Evolutionary conservation across 2,797 vertebrate species (phyloP).

Genomic region (Streptopelia turtur): DNA sequence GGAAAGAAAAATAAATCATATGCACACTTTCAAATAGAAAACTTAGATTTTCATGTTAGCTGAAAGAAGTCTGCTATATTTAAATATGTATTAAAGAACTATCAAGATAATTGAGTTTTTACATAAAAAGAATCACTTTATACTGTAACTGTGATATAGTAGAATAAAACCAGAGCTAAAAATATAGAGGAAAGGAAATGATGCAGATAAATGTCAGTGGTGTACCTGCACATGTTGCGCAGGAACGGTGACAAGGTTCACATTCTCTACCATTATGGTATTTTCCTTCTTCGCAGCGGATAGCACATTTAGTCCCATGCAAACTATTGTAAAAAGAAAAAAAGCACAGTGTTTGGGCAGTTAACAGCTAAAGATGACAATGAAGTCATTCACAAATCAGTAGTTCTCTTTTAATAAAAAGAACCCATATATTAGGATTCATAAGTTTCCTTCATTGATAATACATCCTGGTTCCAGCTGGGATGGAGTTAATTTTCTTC

Average conservation of each 20-base stretch:
- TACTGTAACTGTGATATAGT: neutral
- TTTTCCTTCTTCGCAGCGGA: conserved; percentile 89
- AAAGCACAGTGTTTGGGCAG: neutral
- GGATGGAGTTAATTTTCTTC: too few species aligned
- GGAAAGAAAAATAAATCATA: neutral
- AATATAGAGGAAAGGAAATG: neutral
- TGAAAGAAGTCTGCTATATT: neutral
- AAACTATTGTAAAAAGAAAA: conserved; percentile 79
- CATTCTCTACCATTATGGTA: conserved; percentile 93
- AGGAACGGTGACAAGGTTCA: conserved; percentile 91
- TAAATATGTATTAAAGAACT: neutral
- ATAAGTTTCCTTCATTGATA: neutral
- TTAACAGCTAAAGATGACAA: neutral
- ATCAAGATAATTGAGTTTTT: neutral
- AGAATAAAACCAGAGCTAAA: neutral
- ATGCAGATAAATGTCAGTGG: neutral
- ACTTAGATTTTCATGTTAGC: neutral
- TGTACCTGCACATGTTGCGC: conserved; percentile 94
- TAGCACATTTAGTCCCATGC: conserved; percentile 88
- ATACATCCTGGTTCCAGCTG: too few species aligned
- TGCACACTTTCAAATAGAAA: neutral
- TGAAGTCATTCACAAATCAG: neutral
- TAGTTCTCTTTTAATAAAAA: neutral
- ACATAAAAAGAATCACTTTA: neutral
- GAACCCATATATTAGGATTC: neutral